Conservation (phyloP, 2,113 vertebrate species). For the Lipotes vexillifer region DNA sequence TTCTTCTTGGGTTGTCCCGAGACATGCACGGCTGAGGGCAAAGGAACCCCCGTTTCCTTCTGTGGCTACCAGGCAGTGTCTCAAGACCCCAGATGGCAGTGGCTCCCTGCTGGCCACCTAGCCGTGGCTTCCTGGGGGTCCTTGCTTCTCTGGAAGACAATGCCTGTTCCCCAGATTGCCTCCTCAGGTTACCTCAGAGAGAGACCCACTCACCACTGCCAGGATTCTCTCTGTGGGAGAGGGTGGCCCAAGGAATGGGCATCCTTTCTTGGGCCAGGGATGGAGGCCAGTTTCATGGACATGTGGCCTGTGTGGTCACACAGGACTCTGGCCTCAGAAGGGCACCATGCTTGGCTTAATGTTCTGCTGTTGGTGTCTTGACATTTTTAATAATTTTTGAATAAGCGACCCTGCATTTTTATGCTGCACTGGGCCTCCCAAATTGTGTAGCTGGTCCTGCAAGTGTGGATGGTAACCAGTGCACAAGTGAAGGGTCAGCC, state of each 20-base stretch:
- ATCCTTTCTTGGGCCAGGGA: not conserved
- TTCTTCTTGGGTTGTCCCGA: constrained; percentile 33
- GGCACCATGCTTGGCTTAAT: not conserved
- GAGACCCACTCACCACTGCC: constrained; percentile 25
- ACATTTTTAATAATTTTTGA: not conserved
- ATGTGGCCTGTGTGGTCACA: not conserved
- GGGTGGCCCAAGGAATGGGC: not conserved
- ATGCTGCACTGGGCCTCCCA: not conserved
- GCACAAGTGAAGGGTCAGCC: not conserved
- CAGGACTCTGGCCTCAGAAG: not conserved
- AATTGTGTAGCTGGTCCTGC: not conserved
- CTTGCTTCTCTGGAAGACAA: constrained; percentile 54
- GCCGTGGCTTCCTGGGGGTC: not conserved
- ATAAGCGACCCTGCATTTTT: not conserved
- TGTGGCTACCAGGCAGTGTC: constrained; percentile 3
- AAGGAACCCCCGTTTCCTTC: constrained; percentile 26
- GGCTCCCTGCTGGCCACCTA: not conserved
- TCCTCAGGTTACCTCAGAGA: constrained; percentile 66
- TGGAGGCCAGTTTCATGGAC: not conserved
- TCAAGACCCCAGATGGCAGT: constrained; percentile 27
- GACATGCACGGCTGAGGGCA: constrained; percentile 19
- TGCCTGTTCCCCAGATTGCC: constrained; percentile 73
- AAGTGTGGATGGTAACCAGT: not conserved
- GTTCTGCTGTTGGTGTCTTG: not conserved
- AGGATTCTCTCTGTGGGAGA: not conserved